A percentile compares a stretch with the other conserved stretches of the same genome.
Conservation (phyloP, 1,140 invertebrate species). For the Dendroctonus valens region DNA sequence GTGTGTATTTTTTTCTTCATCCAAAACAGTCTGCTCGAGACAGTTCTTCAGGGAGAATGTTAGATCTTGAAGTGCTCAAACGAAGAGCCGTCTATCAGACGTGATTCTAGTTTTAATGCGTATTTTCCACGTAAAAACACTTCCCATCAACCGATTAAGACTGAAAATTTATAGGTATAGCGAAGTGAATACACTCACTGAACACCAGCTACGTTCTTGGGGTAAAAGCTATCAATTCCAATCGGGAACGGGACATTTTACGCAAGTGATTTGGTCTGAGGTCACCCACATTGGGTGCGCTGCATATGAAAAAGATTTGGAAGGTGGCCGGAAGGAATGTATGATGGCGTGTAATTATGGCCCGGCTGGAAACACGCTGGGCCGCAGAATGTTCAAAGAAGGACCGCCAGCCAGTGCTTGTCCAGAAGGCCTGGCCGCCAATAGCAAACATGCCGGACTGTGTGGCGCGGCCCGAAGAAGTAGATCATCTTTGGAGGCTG, state of each 20-base stretch:
- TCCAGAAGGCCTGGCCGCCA: background rate
- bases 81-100: too few species aligned
- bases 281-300: conserved; percentile 30
- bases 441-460: conserved; percentile 2
- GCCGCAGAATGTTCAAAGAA: conserved; percentile 10
- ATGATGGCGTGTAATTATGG: conserved; percentile 34
- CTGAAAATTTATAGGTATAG: conserved; percentile 7
- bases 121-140: too few species aligned
- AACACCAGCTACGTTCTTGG: background rate
- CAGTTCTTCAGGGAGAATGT: too few species aligned
- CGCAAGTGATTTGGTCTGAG: conserved; percentile 29
- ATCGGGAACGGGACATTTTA: conserved; percentile 21
- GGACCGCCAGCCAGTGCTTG: conserved; percentile 15
- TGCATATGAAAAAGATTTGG: conserved; percentile 9
- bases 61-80: too few species aligned
- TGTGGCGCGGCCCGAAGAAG: conserved; percentile 1
- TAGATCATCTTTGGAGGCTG: too few species aligned
- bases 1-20: too few species aligned
- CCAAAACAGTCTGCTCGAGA: too few species aligned
- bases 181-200: background rate
- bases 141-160: too few species aligned
- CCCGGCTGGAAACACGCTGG: conserved; percentile 29
- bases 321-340: background rate
- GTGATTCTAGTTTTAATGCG: too few species aligned
- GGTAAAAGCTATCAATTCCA: background rate